These are phyloP conservation scores for Cyclargus thomasi DNA, from an alignment of 1,140 invertebrate species.

Conservation along the genomic window DNA sequence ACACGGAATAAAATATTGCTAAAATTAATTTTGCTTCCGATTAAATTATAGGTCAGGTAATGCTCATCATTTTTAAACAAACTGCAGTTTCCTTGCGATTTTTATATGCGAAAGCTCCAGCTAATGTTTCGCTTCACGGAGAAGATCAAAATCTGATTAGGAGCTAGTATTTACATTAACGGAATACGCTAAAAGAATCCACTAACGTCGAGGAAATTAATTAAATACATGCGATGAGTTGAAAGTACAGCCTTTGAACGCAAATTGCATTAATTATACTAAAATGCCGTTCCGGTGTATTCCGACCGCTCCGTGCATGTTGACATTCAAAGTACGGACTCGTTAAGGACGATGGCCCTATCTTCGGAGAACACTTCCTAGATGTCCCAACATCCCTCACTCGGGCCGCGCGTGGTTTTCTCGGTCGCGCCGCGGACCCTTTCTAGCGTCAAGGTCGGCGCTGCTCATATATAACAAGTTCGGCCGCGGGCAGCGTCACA, in stretches of 20 bases:
- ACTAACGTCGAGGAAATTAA: background rate
- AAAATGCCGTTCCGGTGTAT: constrained; percentile 11
- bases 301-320: constrained; percentile 12
- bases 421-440: constrained; percentile 63
- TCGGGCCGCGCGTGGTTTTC: constrained; percentile 40
- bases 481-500: constrained; percentile 63
- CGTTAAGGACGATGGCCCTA: constrained; percentile 41
- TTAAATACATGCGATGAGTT: background rate
- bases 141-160: background rate
- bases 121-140: background rate
- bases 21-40: background rate
- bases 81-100: background rate
- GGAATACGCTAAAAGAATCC: background rate
- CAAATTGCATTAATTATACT: constrained; percentile 6
- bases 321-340: constrained; percentile 49
- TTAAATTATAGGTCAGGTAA: background rate
- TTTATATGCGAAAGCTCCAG: background rate
- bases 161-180: background rate
- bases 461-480: constrained; percentile 67
- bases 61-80: background rate
- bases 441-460: constrained; percentile 67
- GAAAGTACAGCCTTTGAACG: background rate
- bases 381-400: constrained; percentile 36
- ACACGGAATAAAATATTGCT: too few relatives aligned
- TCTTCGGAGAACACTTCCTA: constrained; percentile 56